A percentile compares a stretch with the other conserved stretches of the same genome.
These are phyloP conservation scores for Zaprionus nigranus DNA, from an alignment of 1,140 invertebrate genomes.

Conservation along the genomic window DNA sequence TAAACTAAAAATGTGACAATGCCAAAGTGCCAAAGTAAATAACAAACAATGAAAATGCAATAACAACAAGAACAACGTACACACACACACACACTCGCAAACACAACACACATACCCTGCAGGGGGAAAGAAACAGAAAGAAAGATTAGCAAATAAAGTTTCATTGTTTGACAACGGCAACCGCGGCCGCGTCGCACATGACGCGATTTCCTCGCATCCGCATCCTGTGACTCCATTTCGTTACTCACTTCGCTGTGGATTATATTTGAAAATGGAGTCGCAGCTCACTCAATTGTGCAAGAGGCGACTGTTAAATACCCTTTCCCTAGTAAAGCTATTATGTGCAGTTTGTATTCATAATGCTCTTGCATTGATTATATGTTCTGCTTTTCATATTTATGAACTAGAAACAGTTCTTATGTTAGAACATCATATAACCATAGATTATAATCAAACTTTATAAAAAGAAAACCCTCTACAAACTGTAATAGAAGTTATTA, in stretches of 20 bases:
- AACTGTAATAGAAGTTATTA: no score
- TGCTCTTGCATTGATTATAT: not conserved
- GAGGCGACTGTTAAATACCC: not conserved
- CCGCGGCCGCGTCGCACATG: slow-evolving; percentile 34
- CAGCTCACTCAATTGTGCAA: no score
- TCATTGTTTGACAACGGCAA: slow-evolving; percentile 75
- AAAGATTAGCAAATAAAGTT: slow-evolving; percentile 70
- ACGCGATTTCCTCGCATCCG: slow-evolving; percentile 34
- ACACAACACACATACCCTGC: slow-evolving; percentile 16
- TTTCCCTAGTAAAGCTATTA: not conserved
- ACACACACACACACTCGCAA: slow-evolving; percentile 22
- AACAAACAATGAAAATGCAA: slow-evolving; percentile 81
- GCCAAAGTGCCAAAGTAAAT: slow-evolving; percentile 81
- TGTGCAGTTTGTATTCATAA: not conserved
- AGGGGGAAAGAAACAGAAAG: slow-evolving; percentile 14
- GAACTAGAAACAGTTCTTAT: not conserved
- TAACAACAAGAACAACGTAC: slow-evolving; percentile 59
- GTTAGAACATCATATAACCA: no score
- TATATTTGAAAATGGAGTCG: slow-evolving; percentile 30
- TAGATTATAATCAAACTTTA: no score
- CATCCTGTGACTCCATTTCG: slow-evolving; percentile 30
- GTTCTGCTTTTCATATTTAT: not conserved
- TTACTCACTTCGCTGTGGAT: slow-evolving; percentile 31
- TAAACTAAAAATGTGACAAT: slow-evolving; percentile 61
- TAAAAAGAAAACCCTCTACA: no score